These are phyloP conservation scores for Caenorhabditis latens DNA, from an alignment of 1,140 invertebrate genomes.

Conservation along the genomic window DNA sequence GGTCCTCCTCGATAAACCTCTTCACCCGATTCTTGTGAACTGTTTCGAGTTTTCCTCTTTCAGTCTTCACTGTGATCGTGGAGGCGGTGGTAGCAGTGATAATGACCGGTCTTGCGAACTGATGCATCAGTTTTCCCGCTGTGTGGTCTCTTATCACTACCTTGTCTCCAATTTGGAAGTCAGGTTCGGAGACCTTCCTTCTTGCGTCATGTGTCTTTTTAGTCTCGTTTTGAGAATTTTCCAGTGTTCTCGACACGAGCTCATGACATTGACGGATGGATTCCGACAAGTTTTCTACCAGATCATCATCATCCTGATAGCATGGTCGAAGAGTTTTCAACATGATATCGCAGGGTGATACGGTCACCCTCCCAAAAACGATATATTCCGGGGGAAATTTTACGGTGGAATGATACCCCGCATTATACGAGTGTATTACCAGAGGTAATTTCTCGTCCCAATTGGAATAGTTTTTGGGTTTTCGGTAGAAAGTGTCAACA, in stretches of 20 bases:
- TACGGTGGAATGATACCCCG: not conserved
- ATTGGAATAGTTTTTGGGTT: not conserved
- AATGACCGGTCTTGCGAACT: not conserved
- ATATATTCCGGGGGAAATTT: constrained; percentile 1
- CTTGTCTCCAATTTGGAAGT: not conserved
- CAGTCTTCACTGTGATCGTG: not conserved
- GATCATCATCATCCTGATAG: not conserved
- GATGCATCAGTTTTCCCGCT: not conserved
- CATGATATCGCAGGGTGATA: not conserved
- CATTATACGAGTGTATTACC: not conserved
- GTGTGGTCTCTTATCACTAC: not conserved
- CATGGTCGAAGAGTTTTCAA: not conserved
- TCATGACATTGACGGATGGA: not conserved
- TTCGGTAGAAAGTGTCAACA: not conserved
- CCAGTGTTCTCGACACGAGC: not conserved
- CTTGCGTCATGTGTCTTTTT: not conserved
- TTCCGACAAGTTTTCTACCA: not conserved
- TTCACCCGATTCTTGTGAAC: not conserved
- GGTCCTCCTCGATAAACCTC: not conserved
- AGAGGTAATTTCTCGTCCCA: not conserved
- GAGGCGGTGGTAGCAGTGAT: not conserved
- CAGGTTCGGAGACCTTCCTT: not conserved
- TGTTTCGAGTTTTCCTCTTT: not conserved
- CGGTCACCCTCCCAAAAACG: not conserved
- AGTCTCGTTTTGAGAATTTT: not conserved